Conservation (phyloP, 1,140 invertebrate genomes). For the Mactra quadrangularis region DNA sequence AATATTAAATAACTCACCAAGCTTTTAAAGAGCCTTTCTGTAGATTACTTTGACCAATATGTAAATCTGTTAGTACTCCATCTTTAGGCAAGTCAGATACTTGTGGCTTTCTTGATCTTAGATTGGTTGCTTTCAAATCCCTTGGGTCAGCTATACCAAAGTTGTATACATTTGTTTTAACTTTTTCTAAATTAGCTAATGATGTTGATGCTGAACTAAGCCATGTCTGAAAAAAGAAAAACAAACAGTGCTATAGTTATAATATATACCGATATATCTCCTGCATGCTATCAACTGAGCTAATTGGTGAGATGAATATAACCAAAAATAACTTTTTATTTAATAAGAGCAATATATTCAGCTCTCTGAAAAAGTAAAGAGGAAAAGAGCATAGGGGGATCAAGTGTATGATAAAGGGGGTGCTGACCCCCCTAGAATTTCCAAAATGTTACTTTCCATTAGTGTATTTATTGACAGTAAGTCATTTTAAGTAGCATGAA, state of each 20-base stretch:
- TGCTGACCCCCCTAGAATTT: too few species aligned
- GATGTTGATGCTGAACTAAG: conserved; percentile 69
- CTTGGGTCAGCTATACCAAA: conserved; percentile 68
- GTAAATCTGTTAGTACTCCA: background rate
- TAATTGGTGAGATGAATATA: too few species aligned
- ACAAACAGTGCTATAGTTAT: background rate
- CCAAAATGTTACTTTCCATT: too few species aligned
- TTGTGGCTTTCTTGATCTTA: conserved; percentile 32
- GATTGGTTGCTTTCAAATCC: conserved; percentile 67
- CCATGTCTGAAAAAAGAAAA: conserved; percentile 72
- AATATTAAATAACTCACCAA: background rate
- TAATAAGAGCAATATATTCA: too few species aligned
- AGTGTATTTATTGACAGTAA: too few species aligned
- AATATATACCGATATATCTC: background rate
- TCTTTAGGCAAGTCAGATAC: background rate
- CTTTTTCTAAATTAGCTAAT: conserved; percentile 67
- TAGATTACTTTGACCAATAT: background rate
- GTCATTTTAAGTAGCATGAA: too few species aligned
- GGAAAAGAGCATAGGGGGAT: too few species aligned
- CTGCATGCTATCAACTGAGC: background rate
- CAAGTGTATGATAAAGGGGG: too few species aligned
- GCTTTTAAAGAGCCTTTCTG: conserved; percentile 5
- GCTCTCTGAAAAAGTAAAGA: too few species aligned
- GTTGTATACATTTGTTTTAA: conserved; percentile 74
- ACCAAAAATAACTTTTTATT: too few species aligned